Evolutionary conservation across 1,140 invertebrate genomes (phyloP).

Genomic region (Laodelphax striatellus): DNA sequence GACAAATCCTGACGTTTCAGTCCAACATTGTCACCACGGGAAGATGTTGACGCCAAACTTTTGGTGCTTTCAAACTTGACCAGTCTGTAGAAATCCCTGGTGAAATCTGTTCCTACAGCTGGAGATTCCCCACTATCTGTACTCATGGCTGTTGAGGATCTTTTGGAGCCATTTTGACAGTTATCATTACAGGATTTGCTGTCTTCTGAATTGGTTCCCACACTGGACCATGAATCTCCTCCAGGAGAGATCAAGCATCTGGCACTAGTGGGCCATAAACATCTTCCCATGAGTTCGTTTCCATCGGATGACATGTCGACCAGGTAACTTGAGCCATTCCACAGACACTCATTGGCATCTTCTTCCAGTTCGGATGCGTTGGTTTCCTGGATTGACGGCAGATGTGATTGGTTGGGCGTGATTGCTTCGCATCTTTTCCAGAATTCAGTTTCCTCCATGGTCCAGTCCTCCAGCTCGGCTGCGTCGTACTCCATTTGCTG

Average conservation of each 20-base stretch:
- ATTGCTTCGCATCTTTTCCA: conserved; percentile 6
- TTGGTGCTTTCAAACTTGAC: conserved; percentile 70
- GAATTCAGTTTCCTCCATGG: conserved; percentile 33
- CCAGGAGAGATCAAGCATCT: conserved; percentile 37
- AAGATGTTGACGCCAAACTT: conserved; percentile 62
- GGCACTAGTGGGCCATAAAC: conserved; percentile 7
- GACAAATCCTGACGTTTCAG: conserved; percentile 28
- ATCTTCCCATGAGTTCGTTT: background rate
- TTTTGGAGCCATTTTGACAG: conserved; percentile 35
- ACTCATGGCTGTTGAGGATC: conserved; percentile 54
- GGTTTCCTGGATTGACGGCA: conserved; percentile 17
- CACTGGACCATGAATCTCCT: conserved; percentile 47
- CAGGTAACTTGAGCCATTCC: conserved; percentile 52
- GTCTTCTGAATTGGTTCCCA: conserved; percentile 34
- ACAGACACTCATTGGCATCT: conserved; percentile 51
- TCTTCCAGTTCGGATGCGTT: conserved; percentile 7
- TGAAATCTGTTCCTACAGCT: conserved; percentile 60
- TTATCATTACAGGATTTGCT: conserved; percentile 30
- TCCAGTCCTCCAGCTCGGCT: conserved; percentile 68
- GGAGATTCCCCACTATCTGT: conserved; percentile 50
- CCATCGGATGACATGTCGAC: conserved; percentile 1
- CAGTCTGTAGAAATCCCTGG: conserved; percentile 60
- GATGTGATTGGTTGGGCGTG: conserved; percentile 7
- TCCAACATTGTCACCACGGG: conserved; percentile 37
- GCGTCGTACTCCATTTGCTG: conserved; percentile 60